Evolutionary conservation across 2,888 invertebrate genomes (phyloP).

Genomic region (Oxystoma pomonae): DNA sequence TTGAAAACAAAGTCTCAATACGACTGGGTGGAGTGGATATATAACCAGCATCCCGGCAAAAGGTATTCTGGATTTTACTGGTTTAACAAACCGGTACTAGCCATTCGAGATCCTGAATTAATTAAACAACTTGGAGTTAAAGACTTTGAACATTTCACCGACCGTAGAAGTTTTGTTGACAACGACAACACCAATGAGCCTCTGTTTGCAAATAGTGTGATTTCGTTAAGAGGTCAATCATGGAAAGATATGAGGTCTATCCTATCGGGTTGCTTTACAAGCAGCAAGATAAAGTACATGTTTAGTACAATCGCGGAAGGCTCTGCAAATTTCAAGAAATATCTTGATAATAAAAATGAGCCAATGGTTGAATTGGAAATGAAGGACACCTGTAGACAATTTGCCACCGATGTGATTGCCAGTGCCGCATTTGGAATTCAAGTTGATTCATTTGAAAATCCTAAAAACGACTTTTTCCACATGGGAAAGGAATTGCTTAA

Average conservation of each 20-base stretch:
- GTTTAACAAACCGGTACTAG: slow-evolving; percentile 45
- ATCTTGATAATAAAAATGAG: slow-evolving; percentile 24
- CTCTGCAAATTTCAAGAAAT: slow-evolving; percentile 18
- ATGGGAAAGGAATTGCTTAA: slow-evolving; percentile 50
- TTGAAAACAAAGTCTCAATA: slow-evolving; percentile 16
- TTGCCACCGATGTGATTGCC: slow-evolving; percentile 53
- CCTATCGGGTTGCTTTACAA: slow-evolving; percentile 38
- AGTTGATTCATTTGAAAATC: slow-evolving; percentile 52
- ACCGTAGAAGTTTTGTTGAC: slow-evolving; percentile 36
- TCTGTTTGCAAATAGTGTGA: slow-evolving; percentile 48
- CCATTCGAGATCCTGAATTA: slow-evolving; percentile 54
- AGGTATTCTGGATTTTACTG: slow-evolving; percentile 34
- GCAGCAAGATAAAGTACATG: slow-evolving; percentile 40
- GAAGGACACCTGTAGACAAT: slow-evolving; percentile 34
- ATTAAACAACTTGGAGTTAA: slow-evolving; percentile 56
- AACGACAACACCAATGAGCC: slow-evolving; percentile 45
- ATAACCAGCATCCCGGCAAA: slow-evolving; percentile 23
- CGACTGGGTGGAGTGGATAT: slow-evolving; percentile 23
- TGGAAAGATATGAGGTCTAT: slow-evolving; percentile 38
- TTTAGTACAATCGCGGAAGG: slow-evolving; percentile 30
- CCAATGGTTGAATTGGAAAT: slow-evolving; percentile 41
- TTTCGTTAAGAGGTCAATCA: slow-evolving; percentile 33
- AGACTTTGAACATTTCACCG: slow-evolving; percentile 58
- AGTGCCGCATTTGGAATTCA: slow-evolving; percentile 36
- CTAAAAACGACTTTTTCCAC: slow-evolving; percentile 53